These are phyloP conservation scores for Azemiops feae DNA, from an alignment of 2,113 vertebrate genomes.

Conservation along the genomic window DNA sequence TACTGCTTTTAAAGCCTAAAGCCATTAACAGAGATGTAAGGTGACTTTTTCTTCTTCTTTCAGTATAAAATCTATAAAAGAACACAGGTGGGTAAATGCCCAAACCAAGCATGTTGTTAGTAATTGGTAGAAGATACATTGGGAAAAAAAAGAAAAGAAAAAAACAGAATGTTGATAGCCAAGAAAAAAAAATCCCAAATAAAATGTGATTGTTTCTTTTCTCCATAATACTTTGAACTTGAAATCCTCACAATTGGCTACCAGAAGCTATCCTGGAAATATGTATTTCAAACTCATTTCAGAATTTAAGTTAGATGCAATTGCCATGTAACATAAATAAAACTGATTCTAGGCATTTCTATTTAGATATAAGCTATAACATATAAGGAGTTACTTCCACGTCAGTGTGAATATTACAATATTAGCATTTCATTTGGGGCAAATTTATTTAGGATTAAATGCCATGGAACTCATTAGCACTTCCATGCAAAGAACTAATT, in stretches of 20 bases:
- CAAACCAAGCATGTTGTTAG: background rate
- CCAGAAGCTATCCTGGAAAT: background rate
- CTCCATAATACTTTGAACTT: background rate
- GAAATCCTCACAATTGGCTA: rapidly evolving
- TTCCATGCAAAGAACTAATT: background rate
- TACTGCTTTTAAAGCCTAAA: conserved; percentile 47
- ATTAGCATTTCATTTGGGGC: background rate
- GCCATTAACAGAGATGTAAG: conserved; percentile 39
- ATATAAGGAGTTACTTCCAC: background rate
- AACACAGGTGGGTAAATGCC: background rate
- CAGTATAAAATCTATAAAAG: rapidly evolving
- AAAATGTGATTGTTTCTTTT: background rate
- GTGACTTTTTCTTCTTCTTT: background rate
- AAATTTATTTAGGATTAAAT: background rate
- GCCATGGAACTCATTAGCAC: background rate
- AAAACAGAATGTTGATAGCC: background rate
- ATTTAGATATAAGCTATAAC: background rate
- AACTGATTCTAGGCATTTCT: background rate
- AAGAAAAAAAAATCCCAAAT: background rate
- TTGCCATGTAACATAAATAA: background rate
- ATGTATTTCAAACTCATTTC: rapidly evolving
- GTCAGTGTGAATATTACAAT: background rate
- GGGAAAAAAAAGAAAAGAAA: background rate
- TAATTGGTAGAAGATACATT: background rate
- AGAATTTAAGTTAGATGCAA: background rate